Conservation (phyloP, 2,888 invertebrate genomes). For the Metallyticus violacea region DNA sequence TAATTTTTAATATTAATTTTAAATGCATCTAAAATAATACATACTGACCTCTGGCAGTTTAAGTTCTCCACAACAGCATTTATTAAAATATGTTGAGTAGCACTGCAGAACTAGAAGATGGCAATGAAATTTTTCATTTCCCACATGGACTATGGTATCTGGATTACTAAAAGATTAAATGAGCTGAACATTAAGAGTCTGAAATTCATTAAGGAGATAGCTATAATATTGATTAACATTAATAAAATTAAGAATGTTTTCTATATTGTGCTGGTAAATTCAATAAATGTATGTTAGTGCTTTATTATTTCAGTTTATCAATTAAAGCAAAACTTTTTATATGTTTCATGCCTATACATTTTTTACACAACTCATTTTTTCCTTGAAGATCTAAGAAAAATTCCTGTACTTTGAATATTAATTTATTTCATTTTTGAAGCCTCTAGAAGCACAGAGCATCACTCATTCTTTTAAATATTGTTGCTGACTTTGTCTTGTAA, state of each 20-base stretch:
- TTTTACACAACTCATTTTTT: too few species aligned
- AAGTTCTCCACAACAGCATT: not conserved
- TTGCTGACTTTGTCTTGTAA: too few species aligned
- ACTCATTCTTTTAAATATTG: too few species aligned
- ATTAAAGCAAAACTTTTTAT: too few species aligned
- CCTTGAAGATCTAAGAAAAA: too few species aligned
- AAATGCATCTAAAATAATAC: not conserved
- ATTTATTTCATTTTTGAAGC: too few species aligned
- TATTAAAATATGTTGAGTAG: conserved; percentile 64
- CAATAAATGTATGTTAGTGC: too few species aligned
- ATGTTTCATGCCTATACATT: too few species aligned
- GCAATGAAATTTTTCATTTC: conserved; percentile 64
- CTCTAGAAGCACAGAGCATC: too few species aligned
- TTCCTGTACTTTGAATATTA: too few species aligned
- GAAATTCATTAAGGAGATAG: not conserved
- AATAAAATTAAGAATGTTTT: not conserved
- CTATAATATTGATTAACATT: not conserved
- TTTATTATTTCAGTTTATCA: too few species aligned
- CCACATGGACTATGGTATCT: conserved; percentile 63
- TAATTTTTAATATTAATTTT: not conserved
- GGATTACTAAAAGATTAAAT: conserved; percentile 55
- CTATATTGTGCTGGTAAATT: too few species aligned
- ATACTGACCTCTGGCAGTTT: conserved; percentile 24
- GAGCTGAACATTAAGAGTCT: not conserved
- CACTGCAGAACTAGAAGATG: conserved; percentile 67